Evolutionary conservation across 2,113 vertebrate genomes (phyloP).

Genomic region (Chloropsis hardwickii): DNA sequence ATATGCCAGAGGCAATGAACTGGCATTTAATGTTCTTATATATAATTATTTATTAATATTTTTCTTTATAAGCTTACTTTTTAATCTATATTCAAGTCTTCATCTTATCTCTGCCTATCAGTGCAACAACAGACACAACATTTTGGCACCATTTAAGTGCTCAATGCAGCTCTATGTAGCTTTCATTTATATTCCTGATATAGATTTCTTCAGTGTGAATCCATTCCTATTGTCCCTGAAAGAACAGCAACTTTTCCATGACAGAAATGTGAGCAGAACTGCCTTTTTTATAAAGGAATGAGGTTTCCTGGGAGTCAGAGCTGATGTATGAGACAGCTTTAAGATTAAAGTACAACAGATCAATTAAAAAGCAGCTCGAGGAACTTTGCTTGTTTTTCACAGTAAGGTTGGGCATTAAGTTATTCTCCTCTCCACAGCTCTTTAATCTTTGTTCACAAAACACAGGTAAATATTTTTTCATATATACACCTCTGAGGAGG

Average conservation of each 20-base stretch:
- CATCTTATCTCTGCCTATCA: not conserved
- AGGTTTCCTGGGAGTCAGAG: not conserved
- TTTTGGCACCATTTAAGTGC: not conserved
- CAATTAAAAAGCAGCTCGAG: not conserved
- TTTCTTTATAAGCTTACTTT: not conserved
- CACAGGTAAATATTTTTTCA: not conserved
- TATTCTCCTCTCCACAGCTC: not conserved
- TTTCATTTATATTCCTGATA: not conserved
- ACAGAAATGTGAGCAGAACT: not conserved
- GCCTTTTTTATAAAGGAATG: not conserved
- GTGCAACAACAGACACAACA: not conserved
- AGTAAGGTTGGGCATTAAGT: not conserved
- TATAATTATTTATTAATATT: not conserved
- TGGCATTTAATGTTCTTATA: not conserved
- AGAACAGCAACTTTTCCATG: not conserved
- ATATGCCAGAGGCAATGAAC: not conserved
- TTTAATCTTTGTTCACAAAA: not conserved
- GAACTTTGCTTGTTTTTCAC: not conserved
- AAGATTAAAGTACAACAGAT: not conserved
- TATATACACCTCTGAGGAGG: fast-evolving
- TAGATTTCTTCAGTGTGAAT: not conserved
- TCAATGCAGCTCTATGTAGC: fast-evolving
- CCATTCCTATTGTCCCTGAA: not conserved
- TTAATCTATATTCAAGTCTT: not conserved
- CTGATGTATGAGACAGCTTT: not conserved